A percentile compares a stretch with the other conserved stretches of the same genome.
Evolutionary conservation across 1,140 invertebrate species (phyloP).

Genomic region (Sminthurinus signatus): DNA sequence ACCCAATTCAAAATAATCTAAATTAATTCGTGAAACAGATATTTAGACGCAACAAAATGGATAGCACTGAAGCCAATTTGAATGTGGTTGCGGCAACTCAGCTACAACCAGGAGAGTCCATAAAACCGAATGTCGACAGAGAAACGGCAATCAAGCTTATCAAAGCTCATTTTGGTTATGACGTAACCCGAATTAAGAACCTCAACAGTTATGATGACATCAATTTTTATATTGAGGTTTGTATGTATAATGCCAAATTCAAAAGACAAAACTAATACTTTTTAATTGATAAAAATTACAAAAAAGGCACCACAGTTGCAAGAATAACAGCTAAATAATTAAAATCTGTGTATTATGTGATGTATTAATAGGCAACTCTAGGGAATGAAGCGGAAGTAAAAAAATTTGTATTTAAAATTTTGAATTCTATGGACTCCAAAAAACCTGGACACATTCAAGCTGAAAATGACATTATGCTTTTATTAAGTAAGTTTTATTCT

Average conservation of each 20-base stretch:
- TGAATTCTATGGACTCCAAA: constrained; percentile 70
- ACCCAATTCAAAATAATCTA: too few species aligned
- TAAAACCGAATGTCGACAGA: constrained; percentile 55
- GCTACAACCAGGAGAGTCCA: constrained; percentile 54
- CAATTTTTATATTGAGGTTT: constrained; percentile 57
- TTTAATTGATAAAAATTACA: too few species aligned
- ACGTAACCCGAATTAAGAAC: constrained; percentile 56
- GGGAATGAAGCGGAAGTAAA: constrained; percentile 40
- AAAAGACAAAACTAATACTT: too few species aligned
- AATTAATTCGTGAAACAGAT: too few species aligned
- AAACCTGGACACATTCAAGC: constrained; percentile 59
- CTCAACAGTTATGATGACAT: constrained; percentile 75
- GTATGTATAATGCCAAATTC: too few species aligned
- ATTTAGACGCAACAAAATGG: too few species aligned
- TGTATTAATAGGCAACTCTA: too few species aligned
- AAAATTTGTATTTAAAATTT: constrained; percentile 68
- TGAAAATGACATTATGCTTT: constrained; percentile 62
- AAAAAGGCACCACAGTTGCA: too few species aligned
- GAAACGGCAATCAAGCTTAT: constrained; percentile 53
- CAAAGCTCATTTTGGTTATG: constrained; percentile 61
- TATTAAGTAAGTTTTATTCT: constrained; percentile 50
- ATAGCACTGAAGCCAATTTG: too few species aligned
- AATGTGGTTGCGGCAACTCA: constrained; percentile 1
- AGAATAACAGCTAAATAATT: too few species aligned
- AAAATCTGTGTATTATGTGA: too few species aligned